phyloP scores from a whole-genome alignment of 2,113 vertebrate genomes.

The Ochotona curzoniae region DNA sequence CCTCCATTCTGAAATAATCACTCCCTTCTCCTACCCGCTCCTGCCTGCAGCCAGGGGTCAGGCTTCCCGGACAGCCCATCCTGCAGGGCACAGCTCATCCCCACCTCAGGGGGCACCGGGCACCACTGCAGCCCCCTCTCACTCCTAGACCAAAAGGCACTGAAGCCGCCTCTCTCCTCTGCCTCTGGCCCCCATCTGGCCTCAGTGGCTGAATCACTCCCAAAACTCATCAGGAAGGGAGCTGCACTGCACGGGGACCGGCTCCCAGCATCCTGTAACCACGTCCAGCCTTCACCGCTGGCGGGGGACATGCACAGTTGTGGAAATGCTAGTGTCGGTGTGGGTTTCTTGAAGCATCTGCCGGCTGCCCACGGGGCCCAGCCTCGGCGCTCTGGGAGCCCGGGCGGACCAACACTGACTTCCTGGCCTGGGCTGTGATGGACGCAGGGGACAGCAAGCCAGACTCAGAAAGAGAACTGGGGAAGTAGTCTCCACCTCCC shows the following conservation, averaged over 20 bases:
- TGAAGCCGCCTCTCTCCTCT: neutral
- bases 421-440: too few relatives aligned
- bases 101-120: neutral
- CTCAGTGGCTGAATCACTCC: neutral
- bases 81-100: rapidly evolving
- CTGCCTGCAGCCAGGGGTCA: neutral
- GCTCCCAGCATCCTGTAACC: neutral
- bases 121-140: neutral
- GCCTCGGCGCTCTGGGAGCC: too few relatives aligned
- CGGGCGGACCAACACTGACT: too few relatives aligned
- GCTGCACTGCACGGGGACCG: neutral
- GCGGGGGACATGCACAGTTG: too few relatives aligned
- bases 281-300: too few relatives aligned
- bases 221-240: neutral
- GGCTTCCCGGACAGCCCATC: neutral
- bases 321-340: too few relatives aligned
- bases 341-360: too few relatives aligned
- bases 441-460: too few relatives aligned
- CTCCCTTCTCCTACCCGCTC: neutral
- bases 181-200: neutral
- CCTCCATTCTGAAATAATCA: conserved; percentile 39
- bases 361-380: too few relatives aligned
- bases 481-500: too few relatives aligned
- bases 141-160: neutral
- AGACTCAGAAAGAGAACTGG: too few relatives aligned